Evolutionary conservation across 2,113 vertebrate species (phyloP).

Genomic region (Pundamilia nyererei): DNA sequence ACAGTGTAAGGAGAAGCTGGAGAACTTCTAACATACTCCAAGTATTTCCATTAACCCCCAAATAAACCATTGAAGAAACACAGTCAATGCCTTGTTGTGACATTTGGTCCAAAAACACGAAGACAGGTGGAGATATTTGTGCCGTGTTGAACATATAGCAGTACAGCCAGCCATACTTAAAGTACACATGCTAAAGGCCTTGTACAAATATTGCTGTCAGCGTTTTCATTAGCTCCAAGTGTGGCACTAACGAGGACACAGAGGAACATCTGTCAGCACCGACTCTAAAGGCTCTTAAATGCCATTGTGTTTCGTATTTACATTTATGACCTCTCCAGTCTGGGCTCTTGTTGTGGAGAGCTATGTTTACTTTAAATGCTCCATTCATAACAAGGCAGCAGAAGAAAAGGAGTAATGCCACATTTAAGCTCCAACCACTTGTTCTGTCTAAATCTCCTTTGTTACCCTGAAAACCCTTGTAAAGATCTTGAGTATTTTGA

Average conservation of each 20-base stretch:
- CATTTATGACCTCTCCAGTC: not conserved
- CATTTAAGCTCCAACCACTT: not conserved
- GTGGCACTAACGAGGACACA: not conserved
- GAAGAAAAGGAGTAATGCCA: not conserved
- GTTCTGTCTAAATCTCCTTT: not conserved
- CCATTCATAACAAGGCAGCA: not conserved
- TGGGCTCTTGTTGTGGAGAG: not conserved
- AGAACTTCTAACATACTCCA: not conserved
- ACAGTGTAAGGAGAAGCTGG: not conserved
- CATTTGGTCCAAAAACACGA: not conserved
- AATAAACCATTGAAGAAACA: not conserved
- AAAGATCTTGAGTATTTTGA: not conserved
- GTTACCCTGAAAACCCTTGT: not conserved
- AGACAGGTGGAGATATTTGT: not conserved
- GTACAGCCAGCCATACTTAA: not conserved
- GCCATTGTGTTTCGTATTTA: not conserved
- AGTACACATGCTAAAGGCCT: not conserved
- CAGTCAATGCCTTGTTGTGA: not conserved
- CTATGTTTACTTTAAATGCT: constrained; percentile 22
- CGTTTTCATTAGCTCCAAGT: not conserved
- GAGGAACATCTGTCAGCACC: not conserved
- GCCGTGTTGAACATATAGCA: not conserved
- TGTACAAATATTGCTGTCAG: not conserved
- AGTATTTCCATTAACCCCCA: not conserved
- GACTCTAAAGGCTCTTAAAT: not conserved